Percentiles rank a stretch among this genome's conserved stretches.
Conservation (phyloP, 2,888 invertebrate species). For the Caradrina clavipalpis region DNA sequence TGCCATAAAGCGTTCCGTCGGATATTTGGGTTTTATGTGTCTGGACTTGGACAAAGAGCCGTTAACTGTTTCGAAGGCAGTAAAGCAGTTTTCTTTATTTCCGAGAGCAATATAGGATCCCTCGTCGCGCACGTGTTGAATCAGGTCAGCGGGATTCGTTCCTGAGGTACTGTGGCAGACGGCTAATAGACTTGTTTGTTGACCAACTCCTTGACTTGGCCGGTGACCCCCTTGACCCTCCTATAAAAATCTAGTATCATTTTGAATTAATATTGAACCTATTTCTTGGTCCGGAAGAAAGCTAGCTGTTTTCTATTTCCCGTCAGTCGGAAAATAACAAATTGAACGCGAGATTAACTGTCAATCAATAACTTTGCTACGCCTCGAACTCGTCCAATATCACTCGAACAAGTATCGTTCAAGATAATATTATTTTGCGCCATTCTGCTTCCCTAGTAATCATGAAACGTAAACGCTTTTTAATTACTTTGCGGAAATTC, state of each 20-base stretch:
- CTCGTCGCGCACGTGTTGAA: slow-evolving; percentile 78
- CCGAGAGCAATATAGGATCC: slow-evolving; percentile 65
- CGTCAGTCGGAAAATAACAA: slow-evolving; percentile 34
- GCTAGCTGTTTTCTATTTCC: slow-evolving; percentile 27
- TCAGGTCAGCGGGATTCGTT: slow-evolving; percentile 73
- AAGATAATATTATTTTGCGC: slow-evolving; percentile 33
- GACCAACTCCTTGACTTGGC: slow-evolving; percentile 14
- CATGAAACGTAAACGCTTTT: slow-evolving; percentile 47
- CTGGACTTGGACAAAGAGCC: slow-evolving; percentile 84
- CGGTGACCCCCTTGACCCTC: background rate
- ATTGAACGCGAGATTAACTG: slow-evolving; percentile 45
- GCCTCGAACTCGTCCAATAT: slow-evolving; percentile 23
- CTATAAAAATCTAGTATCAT: background rate
- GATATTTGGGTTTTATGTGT: slow-evolving; percentile 85
- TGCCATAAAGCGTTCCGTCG: slow-evolving; percentile 76
- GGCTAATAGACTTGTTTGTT: slow-evolving; percentile 33
- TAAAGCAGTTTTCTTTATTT: slow-evolving; percentile 83
- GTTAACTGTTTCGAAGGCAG: slow-evolving; percentile 79
- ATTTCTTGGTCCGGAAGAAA: slow-evolving; percentile 19
- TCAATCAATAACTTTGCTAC: slow-evolving; percentile 27
- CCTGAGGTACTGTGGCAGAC: slow-evolving; percentile 34
- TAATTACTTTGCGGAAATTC: slow-evolving; percentile 54
- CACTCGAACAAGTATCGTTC: slow-evolving; percentile 22
- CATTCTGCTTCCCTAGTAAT: slow-evolving; percentile 20
- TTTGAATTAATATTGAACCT: slow-evolving; percentile 14